Evolutionary conservation across 2,888 invertebrate species (phyloP).

Genomic region (Drosophila niveifrons): DNA sequence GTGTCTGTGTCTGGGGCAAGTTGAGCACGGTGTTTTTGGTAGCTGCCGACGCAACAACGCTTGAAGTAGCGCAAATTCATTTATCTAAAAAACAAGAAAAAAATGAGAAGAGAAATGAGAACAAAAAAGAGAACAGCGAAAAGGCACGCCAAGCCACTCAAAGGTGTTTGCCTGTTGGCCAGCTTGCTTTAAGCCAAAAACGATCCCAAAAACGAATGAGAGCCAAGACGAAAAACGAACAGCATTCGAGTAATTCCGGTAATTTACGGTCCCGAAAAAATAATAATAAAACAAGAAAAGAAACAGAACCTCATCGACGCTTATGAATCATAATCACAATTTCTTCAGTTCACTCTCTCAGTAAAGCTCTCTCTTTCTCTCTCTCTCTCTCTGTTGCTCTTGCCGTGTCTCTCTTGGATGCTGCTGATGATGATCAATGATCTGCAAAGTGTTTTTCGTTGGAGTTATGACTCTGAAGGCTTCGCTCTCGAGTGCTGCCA

Average conservation of each 20-base stretch:
- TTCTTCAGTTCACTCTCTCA: slow-evolving; percentile 42
- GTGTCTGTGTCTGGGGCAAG: slow-evolving; percentile 40
- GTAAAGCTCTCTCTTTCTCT: slow-evolving; percentile 5
- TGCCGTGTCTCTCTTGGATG: slow-evolving; percentile 10
- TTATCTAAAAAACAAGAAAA: slow-evolving; percentile 69
- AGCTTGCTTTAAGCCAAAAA: slow-evolving; percentile 56
- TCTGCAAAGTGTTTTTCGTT: slow-evolving; percentile 79
- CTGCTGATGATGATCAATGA: slow-evolving; percentile 82
- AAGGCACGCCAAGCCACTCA: slow-evolving; percentile 66
- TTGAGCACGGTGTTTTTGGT: slow-evolving; percentile 45
- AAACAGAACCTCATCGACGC: slow-evolving; percentile 49
- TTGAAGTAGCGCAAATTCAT: slow-evolving; percentile 78
- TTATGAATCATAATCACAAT: slow-evolving; percentile 78
- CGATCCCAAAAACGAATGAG: slow-evolving; percentile 31
- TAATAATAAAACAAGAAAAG: slow-evolving; percentile 31
- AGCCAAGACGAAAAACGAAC: slow-evolving; percentile 34
- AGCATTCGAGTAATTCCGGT: slow-evolving; percentile 74
- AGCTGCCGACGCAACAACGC: slow-evolving; percentile 63
- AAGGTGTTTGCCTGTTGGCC: slow-evolving; percentile 73
- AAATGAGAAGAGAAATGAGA: slow-evolving; percentile 17
- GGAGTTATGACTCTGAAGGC: slow-evolving; percentile 59
- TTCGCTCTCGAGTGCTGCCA: slow-evolving; percentile 19
- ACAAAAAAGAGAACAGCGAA: slow-evolving; percentile 59
- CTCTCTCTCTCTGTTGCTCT: background rate
- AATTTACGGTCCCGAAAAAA: slow-evolving; percentile 68